A percentile compares a stretch with the other conserved stretches of the same genome.
phyloP scores from a whole-genome alignment of 1,140 invertebrate genomes.

The Drosophila ficusphila region DNA sequence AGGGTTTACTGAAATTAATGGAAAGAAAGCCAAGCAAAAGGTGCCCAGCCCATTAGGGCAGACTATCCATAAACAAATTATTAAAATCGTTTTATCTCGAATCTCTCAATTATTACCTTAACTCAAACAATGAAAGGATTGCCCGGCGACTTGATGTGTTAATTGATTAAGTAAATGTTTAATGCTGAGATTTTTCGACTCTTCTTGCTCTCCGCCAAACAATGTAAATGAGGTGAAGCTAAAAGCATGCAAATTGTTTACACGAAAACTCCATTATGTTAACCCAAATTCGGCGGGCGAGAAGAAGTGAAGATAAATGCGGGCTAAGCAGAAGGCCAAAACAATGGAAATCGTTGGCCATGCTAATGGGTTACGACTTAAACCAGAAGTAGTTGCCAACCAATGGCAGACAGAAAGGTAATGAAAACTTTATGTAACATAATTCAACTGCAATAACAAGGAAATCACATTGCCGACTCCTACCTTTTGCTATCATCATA shows the following conservation, averaged over 20 bases:
- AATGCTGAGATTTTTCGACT: neutral
- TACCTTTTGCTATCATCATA: slow-evolving; percentile 44
- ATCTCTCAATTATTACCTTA: slow-evolving; percentile 1
- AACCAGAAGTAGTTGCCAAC: neutral
- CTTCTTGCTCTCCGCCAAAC: neutral
- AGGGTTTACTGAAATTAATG: slow-evolving; percentile 16
- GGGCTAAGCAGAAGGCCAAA: slow-evolving; percentile 54
- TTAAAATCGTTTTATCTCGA: neutral
- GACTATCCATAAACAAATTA: slow-evolving; percentile 1
- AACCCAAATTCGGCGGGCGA: slow-evolving; percentile 16
- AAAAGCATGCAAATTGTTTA: slow-evolving; percentile 75
- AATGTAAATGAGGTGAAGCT: slow-evolving; percentile 10
- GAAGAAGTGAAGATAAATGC: slow-evolving; percentile 25
- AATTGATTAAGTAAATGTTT: slow-evolving; percentile 47
- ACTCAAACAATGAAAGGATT: neutral
- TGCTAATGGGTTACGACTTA: slow-evolving; percentile 4
- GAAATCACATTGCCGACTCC: slow-evolving; percentile 36
- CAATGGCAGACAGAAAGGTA: slow-evolving; percentile 12
- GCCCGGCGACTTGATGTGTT: slow-evolving; percentile 49
- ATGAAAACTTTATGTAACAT: slow-evolving; percentile 62
- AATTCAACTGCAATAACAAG: slow-evolving; percentile 57
- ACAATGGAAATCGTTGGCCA: slow-evolving; percentile 58
- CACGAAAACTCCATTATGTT: slow-evolving; percentile 77
- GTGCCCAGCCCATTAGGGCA: neutral
- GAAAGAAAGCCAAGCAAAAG: neutral